These are phyloP conservation scores for Nothocercus julius DNA, from an alignment of 2,113 vertebrate genomes.

Conservation along the genomic window DNA sequence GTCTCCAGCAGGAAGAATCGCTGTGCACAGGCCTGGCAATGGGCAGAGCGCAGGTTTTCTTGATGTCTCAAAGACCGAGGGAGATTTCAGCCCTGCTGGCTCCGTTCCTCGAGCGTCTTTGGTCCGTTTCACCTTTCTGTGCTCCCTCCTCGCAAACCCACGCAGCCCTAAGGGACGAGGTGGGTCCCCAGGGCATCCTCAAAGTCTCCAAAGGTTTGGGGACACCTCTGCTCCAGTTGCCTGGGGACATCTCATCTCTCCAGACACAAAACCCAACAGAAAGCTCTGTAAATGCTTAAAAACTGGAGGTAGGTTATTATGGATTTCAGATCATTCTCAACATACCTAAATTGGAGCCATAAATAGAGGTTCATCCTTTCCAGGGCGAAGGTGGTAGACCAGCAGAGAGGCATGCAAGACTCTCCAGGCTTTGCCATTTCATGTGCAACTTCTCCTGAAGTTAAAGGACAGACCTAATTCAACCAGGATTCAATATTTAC, in stretches of 20 bases:
- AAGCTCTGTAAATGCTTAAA: neutral
- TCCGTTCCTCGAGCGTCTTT: rapidly evolving
- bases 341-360: neutral
- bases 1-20: constrained; percentile 49
- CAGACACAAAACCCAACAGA: too few species aligned
- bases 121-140: too few species aligned
- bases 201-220: too few species aligned
- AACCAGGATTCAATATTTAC: neutral
- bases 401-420: neutral
- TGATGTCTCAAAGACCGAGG: neutral
- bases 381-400: rapidly evolving
- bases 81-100: neutral
- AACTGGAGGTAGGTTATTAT: neutral
- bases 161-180: too few species aligned
- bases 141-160: too few species aligned
- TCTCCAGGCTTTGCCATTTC: neutral
- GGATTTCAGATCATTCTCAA: neutral
- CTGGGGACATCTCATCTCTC: too few species aligned
- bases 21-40: constrained; percentile 12
- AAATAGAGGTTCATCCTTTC: rapidly evolving
- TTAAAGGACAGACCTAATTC: neutral
- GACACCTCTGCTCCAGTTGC: too few species aligned
- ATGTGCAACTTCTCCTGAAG: neutral
- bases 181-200: too few species aligned
- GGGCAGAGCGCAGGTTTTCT: constrained; percentile 23